These are phyloP conservation scores for Loriculus beryllinus DNA, from an alignment of 2,797 vertebrate species.

Conservation along the genomic window DNA sequence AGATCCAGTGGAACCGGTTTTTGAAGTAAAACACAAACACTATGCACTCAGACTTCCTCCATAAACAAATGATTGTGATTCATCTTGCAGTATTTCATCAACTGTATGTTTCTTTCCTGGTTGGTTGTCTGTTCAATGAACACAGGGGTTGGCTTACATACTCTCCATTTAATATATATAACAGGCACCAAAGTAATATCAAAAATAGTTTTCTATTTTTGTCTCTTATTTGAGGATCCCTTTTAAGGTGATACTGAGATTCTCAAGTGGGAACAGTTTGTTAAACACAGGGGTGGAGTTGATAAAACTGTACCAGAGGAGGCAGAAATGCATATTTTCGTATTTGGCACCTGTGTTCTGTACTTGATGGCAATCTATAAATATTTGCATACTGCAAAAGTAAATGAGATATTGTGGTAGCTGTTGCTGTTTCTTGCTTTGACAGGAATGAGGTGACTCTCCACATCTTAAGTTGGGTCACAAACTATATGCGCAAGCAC, in stretches of 20 bases:
- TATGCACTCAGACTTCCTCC: constrained; percentile 21
- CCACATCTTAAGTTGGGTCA: neutral
- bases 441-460: neutral
- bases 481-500: neutral
- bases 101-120: neutral
- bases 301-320: neutral
- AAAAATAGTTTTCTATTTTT: neutral
- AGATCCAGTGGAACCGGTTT: constrained; percentile 52
- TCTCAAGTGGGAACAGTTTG: neutral
- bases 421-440: constrained; percentile 26
- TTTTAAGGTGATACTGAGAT: neutral
- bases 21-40: constrained; percentile 44
- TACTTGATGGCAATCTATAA: constrained; percentile 33
- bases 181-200: neutral
- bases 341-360: constrained; percentile 18
- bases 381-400: constrained; percentile 47
- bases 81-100: constrained; percentile 26
- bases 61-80: constrained; percentile 55
- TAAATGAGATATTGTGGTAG: constrained; percentile 7
- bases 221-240: constrained; percentile 6
- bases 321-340: constrained; percentile 15
- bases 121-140: neutral
- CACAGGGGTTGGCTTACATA: neutral
- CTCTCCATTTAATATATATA: neutral
- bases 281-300: neutral